Base-by-base conservation (phyloP, 2,797 vertebrate species). In the Lepilemur ruficaudatus region DNA sequence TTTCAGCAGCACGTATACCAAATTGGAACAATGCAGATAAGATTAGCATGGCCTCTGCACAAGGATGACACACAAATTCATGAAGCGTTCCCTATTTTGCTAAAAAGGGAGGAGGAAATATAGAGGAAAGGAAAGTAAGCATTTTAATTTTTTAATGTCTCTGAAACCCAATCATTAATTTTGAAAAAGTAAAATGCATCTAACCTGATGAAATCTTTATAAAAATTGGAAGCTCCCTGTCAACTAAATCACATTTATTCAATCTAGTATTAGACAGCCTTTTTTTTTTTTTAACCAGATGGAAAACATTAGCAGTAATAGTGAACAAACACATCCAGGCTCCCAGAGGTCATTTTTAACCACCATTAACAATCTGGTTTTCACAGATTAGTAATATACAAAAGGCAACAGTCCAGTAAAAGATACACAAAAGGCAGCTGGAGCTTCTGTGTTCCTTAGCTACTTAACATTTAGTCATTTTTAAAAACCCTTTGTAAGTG, bases 301-400 rank as follows among this genome's bases (percentile, higher is more conserved):
- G 97, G 97, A 95, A 95, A 97, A 96, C 95, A 98, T 98, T 98
- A 97, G 89, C 96, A 93, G 87, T 94, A 79, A 95, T 97, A 97
- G 96, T 97, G 95, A 97, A 87, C 95, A 97, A 96, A 97, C 95
- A 96, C 94, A 89, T 87, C 81, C 87, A 89, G 82, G 70, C 79
- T 97, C 97, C 97, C 96, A 96, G 85, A 96, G 96, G 97, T 97
- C 97, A 97, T 98, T 95, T 97, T 98, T 98, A 98, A 98, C 97
- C 97, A 97, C 97, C 91, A 97, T 97, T 97, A 98, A 97, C 97
- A 97, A 96, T 98, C 93, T 98, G 97, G 84, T 95, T 98, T 93
- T 95, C 86, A 94, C 61, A 93, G 94, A 94, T 96, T 96, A 93
- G 96, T 94, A 97, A 96, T 84, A 97, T 81, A 61, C 89, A 67